phyloP scores from a whole-genome alignment of 2,113 vertebrate species.

The Dasyurus viverrinus region DNA sequence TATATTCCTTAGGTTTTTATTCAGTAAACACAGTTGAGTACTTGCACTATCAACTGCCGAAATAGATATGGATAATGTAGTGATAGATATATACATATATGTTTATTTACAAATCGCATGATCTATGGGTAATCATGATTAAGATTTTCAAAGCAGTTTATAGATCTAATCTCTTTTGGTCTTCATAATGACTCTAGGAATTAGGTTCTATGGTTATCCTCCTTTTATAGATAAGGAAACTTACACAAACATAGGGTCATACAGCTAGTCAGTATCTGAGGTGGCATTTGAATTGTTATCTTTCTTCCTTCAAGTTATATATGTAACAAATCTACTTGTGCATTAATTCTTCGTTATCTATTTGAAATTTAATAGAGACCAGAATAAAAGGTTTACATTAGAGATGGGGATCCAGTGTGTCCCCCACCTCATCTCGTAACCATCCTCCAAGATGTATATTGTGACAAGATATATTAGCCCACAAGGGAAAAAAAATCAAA shows the following conservation, averaged over 20 bases:
- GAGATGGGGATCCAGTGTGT: neutral
- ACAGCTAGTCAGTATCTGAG: neutral
- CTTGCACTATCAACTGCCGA: neutral
- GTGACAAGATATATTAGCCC: neutral
- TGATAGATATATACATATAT: neutral
- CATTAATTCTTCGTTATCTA: fast-evolving
- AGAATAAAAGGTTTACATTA: neutral
- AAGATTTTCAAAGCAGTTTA: neutral
- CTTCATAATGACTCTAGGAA: neutral
- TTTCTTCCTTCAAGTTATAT: neutral
- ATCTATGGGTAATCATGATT: neutral
- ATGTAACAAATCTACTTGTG: neutral
- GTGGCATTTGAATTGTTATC: neutral
- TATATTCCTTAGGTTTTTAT: neutral
- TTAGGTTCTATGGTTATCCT: neutral
- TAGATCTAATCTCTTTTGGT: neutral
- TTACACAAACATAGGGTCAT: neutral
- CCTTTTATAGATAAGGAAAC: neutral
- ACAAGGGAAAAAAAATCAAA: neutral
- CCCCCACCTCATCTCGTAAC: neutral
- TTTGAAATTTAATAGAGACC: neutral
- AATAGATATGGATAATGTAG: neutral
- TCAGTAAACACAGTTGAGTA: neutral
- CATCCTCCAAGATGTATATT: neutral
- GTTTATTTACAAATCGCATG: neutral